Evolutionary conservation across 2,888 invertebrate species (phyloP), one percentile per base, ranked within the genome.

Genomic region (Thera obeliscata): DNA sequence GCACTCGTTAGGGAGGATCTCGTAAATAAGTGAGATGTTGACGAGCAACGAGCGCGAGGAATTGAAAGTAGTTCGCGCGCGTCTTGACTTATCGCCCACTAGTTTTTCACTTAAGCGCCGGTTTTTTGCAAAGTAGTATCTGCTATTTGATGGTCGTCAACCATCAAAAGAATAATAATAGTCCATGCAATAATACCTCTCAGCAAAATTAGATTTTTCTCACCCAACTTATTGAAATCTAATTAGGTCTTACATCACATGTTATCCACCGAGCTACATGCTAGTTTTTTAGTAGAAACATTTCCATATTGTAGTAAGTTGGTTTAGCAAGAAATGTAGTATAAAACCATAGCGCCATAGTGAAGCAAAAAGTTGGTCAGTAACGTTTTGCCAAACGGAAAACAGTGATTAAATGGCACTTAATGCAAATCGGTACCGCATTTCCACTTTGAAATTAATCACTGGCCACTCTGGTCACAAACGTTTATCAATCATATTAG

Each of bases 1-100:
- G 84, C 74, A 77, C 79, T 84, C 86, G 88, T 87, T 87, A 87
- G 83, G 82, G 83, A 76, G 76, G 77, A 78, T 81, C 83, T 89
- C 92, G 87, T 92, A 92, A 91, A 92, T 88, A 91, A 92, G 89
- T 91, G 84, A 89, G 88, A 87, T 88, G 89, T 89, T 86, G 88
- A 89, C 85, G 89, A 88, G 88, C 83, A 78, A 67, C 55, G 72
- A 85, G 87, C 83, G 85, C 52, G 70, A 74, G 68, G 92, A 90
- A 92, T 92, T 83, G 85, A 85, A 89, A 92, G 81, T 78, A 80
- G 80, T 33, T 60, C 2, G 50, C 55, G 63, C 59, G 57, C 55
- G 55, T 55, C 64, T 54, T 56, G 56, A 74, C 69, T 70, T 76
- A 73, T 70, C 66, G 72, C 68, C 62, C 41, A 64, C 60, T 65